Evolutionary conservation across 2,113 vertebrate species (phyloP), one percentile per base, ranked within the genome.

Genomic region (Perccottus glenii): DNA sequence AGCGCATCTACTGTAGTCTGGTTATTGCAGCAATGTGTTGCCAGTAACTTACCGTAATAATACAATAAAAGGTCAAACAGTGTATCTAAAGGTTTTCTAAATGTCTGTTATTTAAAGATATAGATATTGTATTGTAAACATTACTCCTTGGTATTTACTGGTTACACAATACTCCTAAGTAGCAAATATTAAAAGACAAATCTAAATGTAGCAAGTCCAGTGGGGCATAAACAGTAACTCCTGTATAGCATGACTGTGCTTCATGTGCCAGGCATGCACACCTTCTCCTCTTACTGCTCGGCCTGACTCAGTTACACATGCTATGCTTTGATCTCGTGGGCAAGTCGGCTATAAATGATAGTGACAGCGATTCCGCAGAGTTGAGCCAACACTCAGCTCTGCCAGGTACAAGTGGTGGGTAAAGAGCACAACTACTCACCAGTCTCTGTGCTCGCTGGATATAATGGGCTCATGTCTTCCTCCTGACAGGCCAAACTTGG

Each of bases 291-390:
- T 85, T 82, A 79, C 87, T 4, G 32, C 64, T 55, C 49, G 76
- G 67, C 72, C 44, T 42, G 47, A 70, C 74, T 75, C 83, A 84
- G n/a, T 33, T 46, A 81, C 11, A 68, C 83, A 46, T 73, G 66
- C 70, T 58, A 81, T 77, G 78, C 87, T 88, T 88, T 89, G 84
- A 89, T 83, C 32, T 59, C 9, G 16, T n/a, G 32, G 51, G 52
- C 42, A n/a, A 27, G 0, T 46, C 46, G 2, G 45, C 81, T 82
- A 78, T 83, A 84, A 86, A 80, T 78, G 82, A 86, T 61, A 51
- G 75, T 62, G 78, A 77, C 40, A 80, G 77, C 66, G 36, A 72
- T 64, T 50, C 44, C 32, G 47, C 42, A 42, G 38, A 67, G 67
- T 72, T 45, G 67, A 45, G 68, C 57, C 58, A 60, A 42, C n/a